A percentile compares a stretch with the other conserved stretches of the same genome.
phyloP scores from a whole-genome alignment of 2,888 invertebrate genomes.

The Alsophila aescularia region DNA sequence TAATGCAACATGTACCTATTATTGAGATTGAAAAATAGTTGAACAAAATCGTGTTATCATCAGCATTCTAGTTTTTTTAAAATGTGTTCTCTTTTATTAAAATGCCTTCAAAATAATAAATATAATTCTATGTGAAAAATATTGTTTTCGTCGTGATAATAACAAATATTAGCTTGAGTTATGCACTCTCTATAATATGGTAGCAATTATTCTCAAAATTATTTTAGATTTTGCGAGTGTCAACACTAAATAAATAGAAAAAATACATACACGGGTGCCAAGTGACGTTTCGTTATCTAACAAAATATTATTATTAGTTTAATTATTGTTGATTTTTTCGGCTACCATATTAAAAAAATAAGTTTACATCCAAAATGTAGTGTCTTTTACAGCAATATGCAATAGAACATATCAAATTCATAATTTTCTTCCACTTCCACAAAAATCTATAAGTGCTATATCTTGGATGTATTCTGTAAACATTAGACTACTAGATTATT shows the following conservation, averaged over 20 bases:
- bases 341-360: slow-evolving; percentile 19
- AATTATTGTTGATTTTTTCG: slow-evolving; percentile 8
- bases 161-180: slow-evolving; percentile 48
- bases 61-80: too few relatives aligned
- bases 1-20: slow-evolving; percentile 13
- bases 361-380: slow-evolving; percentile 19
- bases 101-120: slow-evolving; percentile 10
- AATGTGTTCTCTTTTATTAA: neutral
- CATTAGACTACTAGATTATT: slow-evolving; percentile 69
- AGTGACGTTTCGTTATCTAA: neutral
- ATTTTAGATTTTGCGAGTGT: neutral
- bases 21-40: neutral
- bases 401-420: slow-evolving; percentile 34
- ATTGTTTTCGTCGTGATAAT: slow-evolving; percentile 19
- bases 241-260: too few relatives aligned
- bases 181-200: slow-evolving; percentile 54
- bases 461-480: slow-evolving; percentile 47
- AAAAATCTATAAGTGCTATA: slow-evolving; percentile 46
- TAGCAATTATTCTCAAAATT: slow-evolving; percentile 37
- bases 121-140: slow-evolving; percentile 28
- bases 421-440: slow-evolving; percentile 14
- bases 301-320: neutral
- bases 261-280: slow-evolving; percentile 2
- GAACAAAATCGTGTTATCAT: slow-evolving; percentile 2
- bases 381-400: slow-evolving; percentile 16